These are phyloP conservation scores for Drosophila nr. perissopoda DNA, from an alignment of 2,888 invertebrate species.

Conservation along the genomic window DNA sequence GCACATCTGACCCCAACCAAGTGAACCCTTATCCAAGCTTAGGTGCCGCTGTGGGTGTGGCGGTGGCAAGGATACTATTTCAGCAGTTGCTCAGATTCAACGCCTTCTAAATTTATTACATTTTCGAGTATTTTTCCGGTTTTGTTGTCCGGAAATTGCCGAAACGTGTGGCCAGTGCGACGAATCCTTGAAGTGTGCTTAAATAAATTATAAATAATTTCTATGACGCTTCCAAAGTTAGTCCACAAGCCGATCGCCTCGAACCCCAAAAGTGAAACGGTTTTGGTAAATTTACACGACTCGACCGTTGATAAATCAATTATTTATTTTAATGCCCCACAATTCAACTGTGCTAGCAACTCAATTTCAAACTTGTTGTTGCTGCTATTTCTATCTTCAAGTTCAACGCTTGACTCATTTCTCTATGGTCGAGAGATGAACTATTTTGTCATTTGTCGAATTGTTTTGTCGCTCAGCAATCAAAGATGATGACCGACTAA, in stretches of 20 bases:
- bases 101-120: constrained; percentile 73
- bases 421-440: constrained; percentile 45
- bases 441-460: constrained; percentile 55
- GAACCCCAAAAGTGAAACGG: constrained; percentile 16
- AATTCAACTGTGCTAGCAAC: constrained; percentile 35
- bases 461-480: constrained; percentile 56
- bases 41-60: neutral
- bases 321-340: constrained; percentile 75
- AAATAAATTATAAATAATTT: constrained; percentile 81
- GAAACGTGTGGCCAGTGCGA: constrained; percentile 75
- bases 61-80: neutral
- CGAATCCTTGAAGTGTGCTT: constrained; percentile 71
- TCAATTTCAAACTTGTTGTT: constrained; percentile 28
- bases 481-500: constrained; percentile 42
- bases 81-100: constrained; percentile 45
- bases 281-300: constrained; percentile 53
- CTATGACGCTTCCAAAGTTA: constrained; percentile 42
- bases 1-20: constrained; percentile 36
- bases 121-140: constrained; percentile 80
- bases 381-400: constrained; percentile 5
- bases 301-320: constrained; percentile 61
- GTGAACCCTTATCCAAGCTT: constrained; percentile 10
- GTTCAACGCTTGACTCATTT: constrained; percentile 31
- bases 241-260: constrained; percentile 25
- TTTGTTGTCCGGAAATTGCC: constrained; percentile 77